Evolutionary conservation across 2,888 invertebrate genomes (phyloP).

Genomic region (Sinhomidia bicolor): DNA sequence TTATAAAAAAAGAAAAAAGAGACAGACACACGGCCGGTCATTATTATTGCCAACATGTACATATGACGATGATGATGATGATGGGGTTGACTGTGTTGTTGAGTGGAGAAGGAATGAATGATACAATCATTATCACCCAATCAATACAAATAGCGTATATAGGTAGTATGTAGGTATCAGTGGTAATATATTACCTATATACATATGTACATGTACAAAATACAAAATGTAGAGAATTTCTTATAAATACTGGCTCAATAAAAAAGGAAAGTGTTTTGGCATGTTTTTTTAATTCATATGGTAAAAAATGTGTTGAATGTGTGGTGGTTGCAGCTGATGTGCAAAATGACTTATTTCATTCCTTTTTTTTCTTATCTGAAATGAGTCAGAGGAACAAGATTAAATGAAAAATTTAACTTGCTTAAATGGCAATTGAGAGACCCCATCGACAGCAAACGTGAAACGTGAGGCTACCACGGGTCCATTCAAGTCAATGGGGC

Average conservation of each 20-base stretch:
- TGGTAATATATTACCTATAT: neutral
- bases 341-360: constrained; percentile 57
- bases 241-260: constrained; percentile 32
- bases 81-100: neutral
- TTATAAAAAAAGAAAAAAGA: constrained; percentile 41
- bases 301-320: neutral
- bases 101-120: constrained; percentile 4
- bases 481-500: constrained; percentile 41
- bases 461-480: constrained; percentile 44
- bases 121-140: constrained; percentile 33
- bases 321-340: constrained; percentile 4
- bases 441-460: constrained; percentile 47
- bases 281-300: neutral
- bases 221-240: neutral
- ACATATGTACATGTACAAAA: constrained; percentile 14
- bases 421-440: constrained; percentile 36
- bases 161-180: neutral
- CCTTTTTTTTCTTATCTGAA: constrained; percentile 54
- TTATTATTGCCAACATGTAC: constrained; percentile 5
- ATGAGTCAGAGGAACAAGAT: constrained; percentile 55
- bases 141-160: too few species aligned
- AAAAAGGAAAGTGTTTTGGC: constrained; percentile 64
- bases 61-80: neutral
- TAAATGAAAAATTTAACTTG: constrained; percentile 38
- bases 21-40: constrained; percentile 55